Evolutionary conservation across 2,797 vertebrate species (phyloP).

Genomic region (Acestrorhynchus altus): DNA sequence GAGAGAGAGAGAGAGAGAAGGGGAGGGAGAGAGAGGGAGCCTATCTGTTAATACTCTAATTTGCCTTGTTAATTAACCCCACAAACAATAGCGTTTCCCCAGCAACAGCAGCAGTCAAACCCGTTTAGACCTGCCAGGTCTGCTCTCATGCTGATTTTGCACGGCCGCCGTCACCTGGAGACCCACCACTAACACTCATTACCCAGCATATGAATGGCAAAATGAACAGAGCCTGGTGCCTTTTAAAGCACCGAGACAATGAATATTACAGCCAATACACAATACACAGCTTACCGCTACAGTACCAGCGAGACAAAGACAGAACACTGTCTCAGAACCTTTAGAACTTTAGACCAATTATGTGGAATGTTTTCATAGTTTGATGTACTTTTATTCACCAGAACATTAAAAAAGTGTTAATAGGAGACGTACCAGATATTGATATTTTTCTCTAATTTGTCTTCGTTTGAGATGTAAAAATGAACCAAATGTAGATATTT

Average conservation of each 20-base stretch:
- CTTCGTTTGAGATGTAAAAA: no score
- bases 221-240: slow-evolving; percentile 30
- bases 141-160: slow-evolving; percentile 45
- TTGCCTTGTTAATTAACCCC: slow-evolving; percentile 74
- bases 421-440: no score
- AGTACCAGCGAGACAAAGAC: background rate
- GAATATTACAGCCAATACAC: slow-evolving; percentile 22
- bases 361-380: no score
- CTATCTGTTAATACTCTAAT: slow-evolving; percentile 63
- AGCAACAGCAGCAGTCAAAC: slow-evolving; percentile 62
- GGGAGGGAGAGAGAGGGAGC: slow-evolving; percentile 58
- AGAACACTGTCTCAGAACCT: no score
- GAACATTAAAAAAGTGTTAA: no score
- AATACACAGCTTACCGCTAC: slow-evolving; percentile 10
- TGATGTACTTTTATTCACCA: no score
- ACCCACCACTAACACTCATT: slow-evolving; percentile 32
- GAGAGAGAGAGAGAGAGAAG: slow-evolving; percentile 27
- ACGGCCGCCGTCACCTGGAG: slow-evolving; percentile 41
- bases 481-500: no score
- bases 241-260: slow-evolving; percentile 37
- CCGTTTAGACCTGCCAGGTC: slow-evolving; percentile 40
- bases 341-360: no score
- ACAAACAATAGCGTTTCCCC: slow-evolving; percentile 70
- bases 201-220: slow-evolving; percentile 38
- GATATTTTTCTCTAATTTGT: no score